Evolutionary conservation across 2,888 invertebrate species (phyloP), one percentile per base, ranked within the genome.

Genomic region (Nebria brevicollis): DNA sequence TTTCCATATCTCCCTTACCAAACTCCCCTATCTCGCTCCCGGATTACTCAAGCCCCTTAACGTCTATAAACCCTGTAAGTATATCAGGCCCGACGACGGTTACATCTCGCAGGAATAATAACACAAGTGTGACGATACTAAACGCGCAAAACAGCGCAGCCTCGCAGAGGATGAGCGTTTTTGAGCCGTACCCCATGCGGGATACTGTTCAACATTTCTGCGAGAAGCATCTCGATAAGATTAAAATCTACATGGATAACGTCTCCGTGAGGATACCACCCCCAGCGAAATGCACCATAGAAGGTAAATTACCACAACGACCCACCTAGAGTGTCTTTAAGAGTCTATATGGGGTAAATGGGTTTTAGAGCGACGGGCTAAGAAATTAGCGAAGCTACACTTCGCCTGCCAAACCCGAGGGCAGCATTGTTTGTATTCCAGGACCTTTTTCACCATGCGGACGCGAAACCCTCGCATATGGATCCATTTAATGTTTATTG

Each of bases 401-500:
- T 98, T 98, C 90, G 95, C 95, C 80, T 98, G 98, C 90, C 96
- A 96, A 86, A 94, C 94, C 72, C 92, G 94, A 87, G 94, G 93
- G 85, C 93, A 95, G 86, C 94, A 97, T 89, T 98, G 98, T 89
- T 92, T 98, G 83, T 98, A 97, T 90, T 93, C 94, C 82, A 93
- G 94, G 87, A 93, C 94, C 10, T 93, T 93, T 85, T 95, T 95
- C 89, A 93, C 93, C 11, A 93, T 95, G 93, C 91, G 94, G 84
- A 95, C 95, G 43, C 92, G 96, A 83, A 93, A 94, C 87, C 95
- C 97, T 0, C 92, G 96, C 84, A 94, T 95, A 70, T 98, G 98
- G 98, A 95, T 98, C 84, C 98, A 98, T 90, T 92, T 98, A 75
- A 98, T 98, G 97, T 98, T 98, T 89, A 92, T 98, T 77, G 96